Evolutionary conservation across 2,113 vertebrate species (phyloP).

Genomic region (Gila orcuttii): DNA sequence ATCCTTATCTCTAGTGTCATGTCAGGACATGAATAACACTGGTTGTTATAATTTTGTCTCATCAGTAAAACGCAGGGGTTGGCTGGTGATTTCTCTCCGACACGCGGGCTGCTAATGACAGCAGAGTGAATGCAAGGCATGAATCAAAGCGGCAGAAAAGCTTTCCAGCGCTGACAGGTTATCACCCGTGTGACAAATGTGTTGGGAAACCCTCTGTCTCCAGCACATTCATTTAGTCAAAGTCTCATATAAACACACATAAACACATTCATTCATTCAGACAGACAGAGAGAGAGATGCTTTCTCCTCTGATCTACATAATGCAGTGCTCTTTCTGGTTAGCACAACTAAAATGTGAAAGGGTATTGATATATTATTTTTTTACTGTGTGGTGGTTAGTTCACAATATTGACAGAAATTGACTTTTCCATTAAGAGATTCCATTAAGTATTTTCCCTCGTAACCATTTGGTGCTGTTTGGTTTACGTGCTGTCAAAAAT

Average conservation of each 20-base stretch:
- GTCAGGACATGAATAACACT: conserved; percentile 18
- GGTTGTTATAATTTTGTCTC: conserved; percentile 8
- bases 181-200: conserved; percentile 31
- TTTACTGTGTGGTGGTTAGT: neutral
- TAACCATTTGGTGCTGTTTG: neutral
- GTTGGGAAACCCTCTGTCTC: conserved; percentile 24
- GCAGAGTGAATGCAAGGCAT: conserved; percentile 32
- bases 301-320: neutral
- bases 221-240: conserved; percentile 36
- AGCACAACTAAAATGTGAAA: neutral
- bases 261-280: conserved; percentile 36
- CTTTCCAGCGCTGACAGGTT: conserved; percentile 25
- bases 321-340: neutral
- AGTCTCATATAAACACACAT: conserved; percentile 7
- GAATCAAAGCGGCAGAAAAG: conserved; percentile 17
- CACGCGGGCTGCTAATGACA: neutral
- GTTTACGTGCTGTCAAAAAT: too few species aligned
- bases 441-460: neutral
- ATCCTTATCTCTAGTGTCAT: conserved; percentile 12
- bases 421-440: neutral
- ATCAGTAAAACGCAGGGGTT: conserved; percentile 26
- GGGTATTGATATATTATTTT: neutral
- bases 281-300: neutral
- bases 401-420: neutral
- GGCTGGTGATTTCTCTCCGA: neutral